Base-by-base conservation (phyloP, 2,888 invertebrate genomes). In the Erebia epiphron region DNA sequence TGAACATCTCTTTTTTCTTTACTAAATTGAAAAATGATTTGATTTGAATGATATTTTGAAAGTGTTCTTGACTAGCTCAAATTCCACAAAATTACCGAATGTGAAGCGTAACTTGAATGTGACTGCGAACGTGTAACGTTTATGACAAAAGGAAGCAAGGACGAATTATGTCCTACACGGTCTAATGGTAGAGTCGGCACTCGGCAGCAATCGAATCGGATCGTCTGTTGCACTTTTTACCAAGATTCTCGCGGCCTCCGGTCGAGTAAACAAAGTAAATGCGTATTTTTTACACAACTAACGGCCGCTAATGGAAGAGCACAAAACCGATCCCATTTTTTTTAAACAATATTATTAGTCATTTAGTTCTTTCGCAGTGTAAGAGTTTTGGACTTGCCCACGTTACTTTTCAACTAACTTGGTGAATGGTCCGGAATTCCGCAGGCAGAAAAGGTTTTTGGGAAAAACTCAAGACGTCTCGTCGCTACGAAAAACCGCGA, bases 171-270 rank as follows among this genome's bases (percentile, higher is more conserved):
- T 56, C 56, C 56, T 21, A 58, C 35, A 58, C 50, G 35, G 35
- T 14, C 14, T 11, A 14, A 35, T 35, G 1, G 56, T 56, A 7
- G 13, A 18, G 21, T 56, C 10, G 1, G 4, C 13, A 16, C 1
- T 18, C 13, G 26, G 3, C 56, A 26, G 8, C n/a, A n/a, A 2
- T 8, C 16, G n/a, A 46, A 16, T 61, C 43, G 61, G 61, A 16
- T 43, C 21, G 61, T 61, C 46, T 46, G 18, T 61, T 16, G 35
- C 10, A 54, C 16, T 16, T 10, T 14, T 58, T 11, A 11, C 41
- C 41, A 60, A 60, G 60, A 60, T 60, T 60, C 60, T 60, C 18
- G n/a, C 61, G 61, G 10, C 60, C 60, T 60, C 41, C 60, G 60
- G 16, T 60, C 18, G 46, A 61, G 61, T 61, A 61, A 61, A 61